phyloP scores from a whole-genome alignment of 2,797 vertebrate species.

The Poecilia gillii region DNA sequence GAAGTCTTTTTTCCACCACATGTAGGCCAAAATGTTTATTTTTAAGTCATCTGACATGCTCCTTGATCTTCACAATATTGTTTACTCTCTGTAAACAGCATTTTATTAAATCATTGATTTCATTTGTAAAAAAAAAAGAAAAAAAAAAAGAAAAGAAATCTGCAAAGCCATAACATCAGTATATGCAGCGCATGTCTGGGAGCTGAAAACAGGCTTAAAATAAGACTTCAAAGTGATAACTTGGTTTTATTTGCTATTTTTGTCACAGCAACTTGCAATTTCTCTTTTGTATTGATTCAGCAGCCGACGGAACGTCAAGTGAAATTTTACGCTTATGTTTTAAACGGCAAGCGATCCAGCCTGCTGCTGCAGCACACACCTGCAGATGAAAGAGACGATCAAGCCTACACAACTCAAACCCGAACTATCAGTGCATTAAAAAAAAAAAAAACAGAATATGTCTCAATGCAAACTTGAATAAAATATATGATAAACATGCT shows the following conservation, averaged over 20 bases:
- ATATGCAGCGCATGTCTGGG: conserved; percentile 3
- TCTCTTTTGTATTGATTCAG: conserved; percentile 19
- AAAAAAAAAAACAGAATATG: neutral
- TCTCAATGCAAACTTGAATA: conserved; percentile 3
- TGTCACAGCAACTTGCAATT: conserved; percentile 9
- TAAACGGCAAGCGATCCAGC: neutral
- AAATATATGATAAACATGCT: neutral
- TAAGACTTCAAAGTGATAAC: conserved; percentile 56
- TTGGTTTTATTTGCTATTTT: conserved; percentile 34
- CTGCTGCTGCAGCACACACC: conserved; percentile 31
- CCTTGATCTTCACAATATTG: neutral
- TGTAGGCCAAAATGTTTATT: neutral
- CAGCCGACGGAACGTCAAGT: conserved; percentile 10
- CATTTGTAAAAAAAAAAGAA: neutral
- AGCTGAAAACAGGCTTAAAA: conserved; percentile 56
- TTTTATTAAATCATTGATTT: neutral
- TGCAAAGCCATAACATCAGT: conserved; percentile 1
- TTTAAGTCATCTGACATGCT: neutral
- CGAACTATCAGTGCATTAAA: conserved; percentile 15
- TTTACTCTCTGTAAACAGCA: neutral
- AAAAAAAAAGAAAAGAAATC: neutral
- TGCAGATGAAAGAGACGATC: conserved; percentile 33
- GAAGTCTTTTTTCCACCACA: neutral
- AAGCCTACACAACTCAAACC: conserved; percentile 5
- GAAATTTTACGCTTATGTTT: conserved; percentile 13